Evolutionary conservation across 2,113 vertebrate genomes (phyloP).

Genomic region (rabbit (Oryctolagus cuniculus)): mOryCun1.1 NC_091432.1:224406001-224406500

Average conservation of each 20-base stretch:
- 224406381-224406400: background rate
- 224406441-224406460: background rate
- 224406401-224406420: constrained; percentile 13
- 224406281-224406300: background rate
- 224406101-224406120: background rate
- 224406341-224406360: background rate
- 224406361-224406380: constrained; percentile 7
- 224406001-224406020: background rate
- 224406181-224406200: background rate
- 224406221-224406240: background rate
- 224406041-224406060: background rate
- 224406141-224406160: background rate
- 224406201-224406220: background rate
- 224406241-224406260: background rate
- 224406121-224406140: background rate
- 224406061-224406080: background rate
- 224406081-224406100: accelerated
- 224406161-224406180: background rate
- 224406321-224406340: background rate
- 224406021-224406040: background rate
- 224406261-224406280: background rate
- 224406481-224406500: background rate
- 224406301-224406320: background rate
- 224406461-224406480: background rate
- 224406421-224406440: constrained; percentile 4